These are phyloP conservation scores for Melinaea marsaeus DNA, from an alignment of 2,888 invertebrate genomes.

Conservation along the genomic window DNA sequence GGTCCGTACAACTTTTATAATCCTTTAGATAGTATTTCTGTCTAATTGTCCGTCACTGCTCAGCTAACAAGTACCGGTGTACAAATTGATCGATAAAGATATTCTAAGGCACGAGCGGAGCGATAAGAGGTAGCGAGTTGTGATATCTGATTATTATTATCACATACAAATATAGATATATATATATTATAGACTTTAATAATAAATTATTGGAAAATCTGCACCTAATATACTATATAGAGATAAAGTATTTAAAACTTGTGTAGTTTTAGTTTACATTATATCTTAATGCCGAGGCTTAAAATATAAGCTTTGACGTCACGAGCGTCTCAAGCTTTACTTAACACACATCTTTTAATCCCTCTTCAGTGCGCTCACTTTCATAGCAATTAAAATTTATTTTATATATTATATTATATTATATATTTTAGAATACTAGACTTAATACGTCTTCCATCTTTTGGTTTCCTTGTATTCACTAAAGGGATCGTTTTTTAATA, in stretches of 20 bases:
- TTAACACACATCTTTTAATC: constrained; percentile 6
- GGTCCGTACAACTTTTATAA: constrained; percentile 16
- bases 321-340: constrained; percentile 1
- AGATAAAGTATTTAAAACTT: background rate
- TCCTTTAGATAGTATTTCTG: constrained; percentile 19
- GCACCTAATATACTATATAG: background rate
- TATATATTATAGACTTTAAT: too few relatives aligned
- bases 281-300: constrained; percentile 4
- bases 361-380: background rate
- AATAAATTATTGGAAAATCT: background rate
- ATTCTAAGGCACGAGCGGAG: constrained; percentile 8
- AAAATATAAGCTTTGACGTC: constrained; percentile 6
- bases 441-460: background rate
- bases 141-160: too few relatives aligned
- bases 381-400: constrained; percentile 1
- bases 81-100: constrained; percentile 26
- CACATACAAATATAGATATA: too few relatives aligned
- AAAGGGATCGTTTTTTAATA: too few relatives aligned
- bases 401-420: constrained; percentile 1
- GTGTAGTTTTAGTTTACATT: background rate
- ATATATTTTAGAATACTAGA: background rate
- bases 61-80: constrained; percentile 27
- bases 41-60: constrained; percentile 26
- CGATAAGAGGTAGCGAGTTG: background rate
- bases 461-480: too few relatives aligned